Evolutionary conservation across 37 sponge, comb jelly and placozoan species (phyloP).

Genomic region (Beroe ovata): DNA sequence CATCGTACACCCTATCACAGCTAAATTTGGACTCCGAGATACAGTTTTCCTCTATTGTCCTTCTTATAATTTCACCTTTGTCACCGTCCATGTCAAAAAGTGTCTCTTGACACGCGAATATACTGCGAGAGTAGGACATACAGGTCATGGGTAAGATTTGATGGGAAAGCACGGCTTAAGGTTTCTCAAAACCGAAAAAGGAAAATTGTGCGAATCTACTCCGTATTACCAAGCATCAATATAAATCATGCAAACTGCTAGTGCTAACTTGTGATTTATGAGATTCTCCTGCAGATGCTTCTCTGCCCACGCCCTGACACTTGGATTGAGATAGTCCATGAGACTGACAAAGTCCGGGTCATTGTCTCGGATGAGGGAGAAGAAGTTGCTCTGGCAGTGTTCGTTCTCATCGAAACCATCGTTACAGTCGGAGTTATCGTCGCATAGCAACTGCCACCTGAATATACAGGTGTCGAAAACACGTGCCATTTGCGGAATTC

Average conservation of each 20-base stretch:
- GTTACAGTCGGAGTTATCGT: background rate
- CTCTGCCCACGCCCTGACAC: background rate
- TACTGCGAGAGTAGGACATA: no score
- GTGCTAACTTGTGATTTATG: constrained; percentile 10
- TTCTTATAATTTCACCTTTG: background rate
- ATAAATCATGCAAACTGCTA: no score
- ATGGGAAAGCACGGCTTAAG: no score
- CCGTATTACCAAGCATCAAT: no score
- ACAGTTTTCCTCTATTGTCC: background rate
- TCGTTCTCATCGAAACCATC: background rate
- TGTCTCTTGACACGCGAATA: constrained; percentile 13
- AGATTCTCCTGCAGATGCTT: background rate
- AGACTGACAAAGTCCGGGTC: background rate
- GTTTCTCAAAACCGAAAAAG: no score
- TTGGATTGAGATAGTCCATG: background rate
- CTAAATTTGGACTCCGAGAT: background rate
- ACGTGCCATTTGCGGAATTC: no score
- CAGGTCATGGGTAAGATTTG: no score
- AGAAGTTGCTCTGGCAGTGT: background rate
- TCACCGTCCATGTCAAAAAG: background rate
- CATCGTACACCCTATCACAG: background rate
- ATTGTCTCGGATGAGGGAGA: background rate
- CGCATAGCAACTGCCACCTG: background rate
- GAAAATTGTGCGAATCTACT: no score
- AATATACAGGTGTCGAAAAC: no score